Base-by-base conservation (phyloP, 2,888 invertebrate genomes). In the Euclidia mi region DNA sequence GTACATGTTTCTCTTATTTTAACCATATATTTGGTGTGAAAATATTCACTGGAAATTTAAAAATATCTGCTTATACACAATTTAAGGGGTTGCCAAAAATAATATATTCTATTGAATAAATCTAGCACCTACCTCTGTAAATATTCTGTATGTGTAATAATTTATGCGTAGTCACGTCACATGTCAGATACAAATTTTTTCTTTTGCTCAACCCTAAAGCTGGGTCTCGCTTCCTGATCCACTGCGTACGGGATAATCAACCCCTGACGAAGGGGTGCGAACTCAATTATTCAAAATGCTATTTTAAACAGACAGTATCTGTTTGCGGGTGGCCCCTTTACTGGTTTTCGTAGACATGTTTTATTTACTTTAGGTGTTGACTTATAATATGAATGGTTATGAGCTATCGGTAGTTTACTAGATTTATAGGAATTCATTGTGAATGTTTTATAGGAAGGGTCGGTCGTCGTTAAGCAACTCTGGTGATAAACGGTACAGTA, bases 231-330 rank as follows among this genome's bases (percentile, higher is more conserved):
- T 87, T 87, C 85, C 83, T 84, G 86, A 84, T 81, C 76, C 78
- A 71, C 58, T 69, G 63, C 80, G 67, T 71, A 71, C 78, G 82
- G 81, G 79, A 85, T 81, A 81, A 86, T 83, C 84, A 86, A 85
- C 88, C 89, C 87, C 82, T 83, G 78, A 60, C 60, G 63, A 53
- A 72, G 69, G 83, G 78, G 78, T 73, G 80, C 77, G 79, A 71
- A 71, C 76, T 88, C 87, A 88, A 90, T 89, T 80, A 88, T 90
- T 89, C 86, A 88, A 79, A 81, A 77, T 76, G 71, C 72, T 70
- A 71, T 78, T 84, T 84, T 79, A 83, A 83, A 84, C 75, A 78
- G 79, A 78, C 65, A 65, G 61, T 82, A 73, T 78, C 71, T 79
- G 72, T 76, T 65, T 76, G 68, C 60, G 68, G 65, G 62, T 57